Percentiles rank a stretch among this genome's conserved stretches.
Evolutionary conservation across 1,140 invertebrate genomes (phyloP).

Genomic region (Solen grandis): DNA sequence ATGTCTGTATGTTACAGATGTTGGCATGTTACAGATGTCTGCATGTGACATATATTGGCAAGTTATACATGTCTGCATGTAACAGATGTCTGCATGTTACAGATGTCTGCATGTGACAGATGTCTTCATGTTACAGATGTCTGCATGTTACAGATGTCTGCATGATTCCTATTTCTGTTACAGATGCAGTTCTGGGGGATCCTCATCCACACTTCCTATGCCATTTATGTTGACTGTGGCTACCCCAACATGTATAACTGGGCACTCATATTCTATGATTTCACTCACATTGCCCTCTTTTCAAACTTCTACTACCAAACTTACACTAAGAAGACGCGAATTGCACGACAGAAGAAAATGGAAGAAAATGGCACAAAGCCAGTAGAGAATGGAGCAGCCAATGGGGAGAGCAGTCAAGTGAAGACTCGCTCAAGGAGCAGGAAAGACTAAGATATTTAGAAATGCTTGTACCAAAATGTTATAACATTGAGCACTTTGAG

Average conservation of each 20-base stretch:
- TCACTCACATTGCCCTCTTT: constrained; percentile 77
- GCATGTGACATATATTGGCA: too few relatives aligned
- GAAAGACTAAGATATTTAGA: constrained; percentile 27
- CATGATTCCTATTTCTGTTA: too few relatives aligned
- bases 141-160: too few relatives aligned
- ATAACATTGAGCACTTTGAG: too few relatives aligned
- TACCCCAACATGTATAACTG: constrained; percentile 78
- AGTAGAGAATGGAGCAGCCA: constrained; percentile 11
- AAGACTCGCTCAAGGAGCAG: constrained; percentile 7
- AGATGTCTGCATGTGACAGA: too few relatives aligned
- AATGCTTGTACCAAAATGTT: too few relatives aligned
- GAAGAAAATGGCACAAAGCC: constrained; percentile 15
- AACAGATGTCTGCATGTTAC: too few relatives aligned
- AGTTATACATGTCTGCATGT: too few relatives aligned
- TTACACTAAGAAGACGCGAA: constrained; percentile 63
- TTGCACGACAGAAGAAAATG: constrained; percentile 29
- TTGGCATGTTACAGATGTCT: too few relatives aligned
- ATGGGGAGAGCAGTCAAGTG: not conserved
- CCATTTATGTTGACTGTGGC: constrained; percentile 76
- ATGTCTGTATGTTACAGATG: too few relatives aligned
- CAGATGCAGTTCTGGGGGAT: constrained; percentile 70
- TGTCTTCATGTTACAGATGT: too few relatives aligned
- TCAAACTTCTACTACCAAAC: constrained; percentile 68
- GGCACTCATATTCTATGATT: constrained; percentile 77
- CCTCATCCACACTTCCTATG: constrained; percentile 58